Evolutionary conservation across 2,888 invertebrate genomes (phyloP), one percentile per base, ranked within the genome.

Genomic region (Macroteleia sp.): DNA sequence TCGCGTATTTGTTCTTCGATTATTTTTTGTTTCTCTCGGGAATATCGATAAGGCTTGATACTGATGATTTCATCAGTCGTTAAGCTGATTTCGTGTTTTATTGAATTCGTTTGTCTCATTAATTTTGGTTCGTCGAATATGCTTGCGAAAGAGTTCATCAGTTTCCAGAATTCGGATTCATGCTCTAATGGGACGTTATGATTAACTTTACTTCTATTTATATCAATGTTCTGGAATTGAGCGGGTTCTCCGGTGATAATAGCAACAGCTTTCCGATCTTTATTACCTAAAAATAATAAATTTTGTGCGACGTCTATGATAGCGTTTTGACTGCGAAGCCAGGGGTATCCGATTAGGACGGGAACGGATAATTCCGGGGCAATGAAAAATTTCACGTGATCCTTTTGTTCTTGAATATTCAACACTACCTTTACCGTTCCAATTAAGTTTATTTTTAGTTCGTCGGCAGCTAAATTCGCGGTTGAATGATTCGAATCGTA

Each of bases 391-490:
- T 34, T 20, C 1, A 52, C 12, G 3, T 52, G 3, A 0, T 19
- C 1, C 6, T 1, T 20, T 12, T 3, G 0, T 1, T 36, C 17
- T 52, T 52, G 52, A 0, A 52, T 36, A 2, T 20, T 10, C 1
- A n/a, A n/a, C n/a, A n/a, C n/a, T n/a, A 34, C 14, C 1, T 19
- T 8, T 2, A 34, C 2, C 1, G 12, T 36, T 1, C 8, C 22
- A 1, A 9, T 10, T 9, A 20, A 20, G 12, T 9, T 20, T 8
- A 52, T 3, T 20, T 34, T 14, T 6, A 39, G n/a, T 14, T 32
- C n/a, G 19, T 17, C 19, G 32, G 30, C 17, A n/a, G 66, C 66
- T 5, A 64, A n/a, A 9, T 25, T 6, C 1, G 44, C 52, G 64
- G 17, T 12, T 8, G 9, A 6, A 14, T n/a, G 42, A 20, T 50